Evolutionary conservation across 1,140 invertebrate genomes (phyloP).

Genomic region (Apis dorsata): DNA sequence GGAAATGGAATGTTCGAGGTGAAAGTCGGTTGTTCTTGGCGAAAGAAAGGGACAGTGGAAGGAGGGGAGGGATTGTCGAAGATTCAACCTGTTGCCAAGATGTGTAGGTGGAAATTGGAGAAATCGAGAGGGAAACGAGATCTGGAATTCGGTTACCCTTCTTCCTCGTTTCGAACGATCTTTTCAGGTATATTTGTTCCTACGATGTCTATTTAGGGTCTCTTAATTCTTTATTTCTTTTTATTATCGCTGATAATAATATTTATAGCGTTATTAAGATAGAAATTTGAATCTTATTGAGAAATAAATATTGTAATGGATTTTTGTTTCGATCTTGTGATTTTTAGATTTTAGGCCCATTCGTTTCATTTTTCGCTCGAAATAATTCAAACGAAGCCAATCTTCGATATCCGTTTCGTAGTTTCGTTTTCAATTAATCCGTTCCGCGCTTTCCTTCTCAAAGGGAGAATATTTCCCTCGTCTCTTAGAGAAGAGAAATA

Average conservation of each 20-base stretch:
- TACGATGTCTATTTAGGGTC: too few species aligned
- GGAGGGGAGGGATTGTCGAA: too few species aligned
- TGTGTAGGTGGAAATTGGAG: not conserved
- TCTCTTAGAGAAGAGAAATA: not conserved
- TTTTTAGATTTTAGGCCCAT: not conserved
- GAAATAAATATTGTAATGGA: not conserved
- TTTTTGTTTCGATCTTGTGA: not conserved
- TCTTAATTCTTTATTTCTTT: not conserved
- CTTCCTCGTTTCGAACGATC: not conserved
- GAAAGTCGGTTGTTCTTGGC: not conserved
- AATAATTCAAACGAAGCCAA: not conserved
- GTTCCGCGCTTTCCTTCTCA: not conserved
- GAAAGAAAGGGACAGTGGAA: not conserved
- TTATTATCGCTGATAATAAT: too few species aligned
- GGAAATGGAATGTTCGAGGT: not conserved
- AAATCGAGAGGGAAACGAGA: slow-evolving; percentile 3
- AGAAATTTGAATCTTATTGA: too few species aligned
- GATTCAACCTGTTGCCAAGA: slow-evolving; percentile 17
- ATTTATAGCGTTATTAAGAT: too few species aligned
- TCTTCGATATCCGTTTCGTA: not conserved
- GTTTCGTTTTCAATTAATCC: slow-evolving; percentile 5
- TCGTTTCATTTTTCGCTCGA: not conserved
- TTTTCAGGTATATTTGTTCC: too few species aligned
- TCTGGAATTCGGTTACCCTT: not conserved
- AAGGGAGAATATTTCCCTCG: not conserved